Conservation (phyloP, 2,888 invertebrate species). For the Pediacus dermestoides region DNA sequence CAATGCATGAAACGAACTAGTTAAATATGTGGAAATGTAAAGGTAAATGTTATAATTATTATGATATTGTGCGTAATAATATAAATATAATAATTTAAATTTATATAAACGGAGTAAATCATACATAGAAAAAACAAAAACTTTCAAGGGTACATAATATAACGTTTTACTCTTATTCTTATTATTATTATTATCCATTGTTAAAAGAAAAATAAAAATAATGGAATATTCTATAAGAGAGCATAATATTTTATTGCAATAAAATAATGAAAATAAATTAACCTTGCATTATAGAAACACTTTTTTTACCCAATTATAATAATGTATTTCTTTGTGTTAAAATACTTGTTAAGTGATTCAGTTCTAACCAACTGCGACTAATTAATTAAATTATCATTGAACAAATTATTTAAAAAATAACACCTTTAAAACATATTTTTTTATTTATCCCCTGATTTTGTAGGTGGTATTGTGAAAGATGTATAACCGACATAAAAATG, state of each 20-base stretch:
- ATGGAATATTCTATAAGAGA: not conserved
- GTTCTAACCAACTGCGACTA: too few relatives aligned
- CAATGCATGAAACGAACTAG: too few relatives aligned
- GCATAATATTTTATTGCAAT: constrained; percentile 1
- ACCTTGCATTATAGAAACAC: constrained; percentile 26
- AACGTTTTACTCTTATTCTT: constrained; percentile 1
- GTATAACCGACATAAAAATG: too few relatives aligned
- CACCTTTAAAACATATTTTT: too few relatives aligned
- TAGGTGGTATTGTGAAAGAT: too few relatives aligned
- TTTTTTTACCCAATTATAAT: constrained; percentile 15
- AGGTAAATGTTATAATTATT: not conserved
- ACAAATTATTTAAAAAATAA: too few relatives aligned
- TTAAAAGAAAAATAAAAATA: constrained; percentile 2
- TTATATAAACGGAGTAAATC: not conserved
- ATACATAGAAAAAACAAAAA: not conserved
- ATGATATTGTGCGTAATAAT: not conserved
- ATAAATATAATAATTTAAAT: not conserved
- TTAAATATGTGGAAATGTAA: too few relatives aligned
- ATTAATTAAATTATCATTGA: too few relatives aligned
- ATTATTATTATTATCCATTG: constrained; percentile 1
- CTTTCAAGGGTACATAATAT: constrained; percentile 2
- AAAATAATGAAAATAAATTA: constrained; percentile 20
- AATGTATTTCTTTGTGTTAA: constrained; percentile 2
- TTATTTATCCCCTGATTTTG: too few relatives aligned
- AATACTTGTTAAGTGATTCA: constrained; percentile 2